Evolutionary conservation across 2,113 vertebrate genomes (phyloP).

Genomic region (Athene cunicularia): DNA sequence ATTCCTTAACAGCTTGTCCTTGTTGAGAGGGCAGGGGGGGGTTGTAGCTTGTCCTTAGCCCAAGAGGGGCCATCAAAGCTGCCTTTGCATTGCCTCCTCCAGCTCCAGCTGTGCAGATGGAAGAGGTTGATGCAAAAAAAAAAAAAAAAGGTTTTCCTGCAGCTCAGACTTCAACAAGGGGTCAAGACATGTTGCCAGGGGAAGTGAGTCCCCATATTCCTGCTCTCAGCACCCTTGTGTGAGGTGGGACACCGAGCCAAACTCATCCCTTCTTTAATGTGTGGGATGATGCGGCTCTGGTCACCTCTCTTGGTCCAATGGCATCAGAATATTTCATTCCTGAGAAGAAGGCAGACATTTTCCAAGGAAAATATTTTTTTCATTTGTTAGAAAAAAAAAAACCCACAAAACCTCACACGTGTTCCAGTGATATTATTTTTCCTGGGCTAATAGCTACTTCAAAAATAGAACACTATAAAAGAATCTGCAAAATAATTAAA

Average conservation of each 20-base stretch:
- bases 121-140: background rate
- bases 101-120: background rate
- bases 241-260: background rate
- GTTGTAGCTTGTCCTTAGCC: background rate
- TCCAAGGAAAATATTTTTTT: background rate
- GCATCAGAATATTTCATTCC: background rate
- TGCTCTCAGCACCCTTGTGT: background rate
- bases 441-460: background rate
- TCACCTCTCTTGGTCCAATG: background rate
- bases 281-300: background rate
- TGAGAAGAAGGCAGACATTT: fast-evolving
- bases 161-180: background rate
- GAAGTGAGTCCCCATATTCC: background rate
- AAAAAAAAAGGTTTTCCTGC: background rate
- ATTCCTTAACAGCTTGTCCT: background rate
- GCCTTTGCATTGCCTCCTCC: fast-evolving
- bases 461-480: conserved; percentile 4
- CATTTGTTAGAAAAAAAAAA: background rate
- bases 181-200: background rate
- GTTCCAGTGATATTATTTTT: background rate
- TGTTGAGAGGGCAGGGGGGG: background rate
- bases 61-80: background rate
- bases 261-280: background rate
- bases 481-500: conserved; percentile 41
- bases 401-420: background rate